Evolutionary conservation across 2,113 vertebrate genomes (phyloP), one percentile per base, ranked within the genome.

Genomic region (Saguinus midas): DNA sequence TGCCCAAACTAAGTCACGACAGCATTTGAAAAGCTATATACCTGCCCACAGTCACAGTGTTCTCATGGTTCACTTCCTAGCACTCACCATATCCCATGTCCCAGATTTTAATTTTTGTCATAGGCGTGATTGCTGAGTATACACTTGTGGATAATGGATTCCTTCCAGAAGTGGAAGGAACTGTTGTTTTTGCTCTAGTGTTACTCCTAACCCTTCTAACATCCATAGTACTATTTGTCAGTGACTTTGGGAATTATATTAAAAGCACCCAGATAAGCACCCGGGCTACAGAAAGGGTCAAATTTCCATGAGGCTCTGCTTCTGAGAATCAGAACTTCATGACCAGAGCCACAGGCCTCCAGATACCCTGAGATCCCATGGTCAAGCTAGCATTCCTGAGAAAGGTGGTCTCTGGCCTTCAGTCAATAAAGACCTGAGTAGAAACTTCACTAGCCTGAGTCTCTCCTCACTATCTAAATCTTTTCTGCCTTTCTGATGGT

Each of bases 51-150:
- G 25, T 40, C 35, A 55, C 17, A 29, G 45, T 16, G 35, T 43
- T 86, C 55, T 86, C 23, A 89, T 17, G 1, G 12, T 90, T 18
- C 8, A 61, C 1, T 66, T 80, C 35, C n/a, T 45, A 17, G 17
- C 61, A 32, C 18, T 83, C 5, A 61, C 16, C 23, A 43, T 50
- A 55, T 14, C 45, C n/a, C 5, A 12, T 5, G 17, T 29, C 61
- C 90, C 43, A 52, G 10, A 64, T 87, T 35, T 95, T 58, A 75
- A 84, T 57, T 89, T 94, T 94, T 86, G 68, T 87, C 66, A 48
- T 43, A 72, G 90, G 45, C 75, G 1, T 8, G 43, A 75, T 70
- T 87, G 48, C 35, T 66, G 50, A 72, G 32, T 78, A 57, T 43
- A 21, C 52, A 58, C 70, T 18, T 81, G 16, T 94, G 43, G 25